Evolutionary conservation across 2,888 invertebrate species (phyloP).

Genomic region (Leptodirus hochenwartii): DNA sequence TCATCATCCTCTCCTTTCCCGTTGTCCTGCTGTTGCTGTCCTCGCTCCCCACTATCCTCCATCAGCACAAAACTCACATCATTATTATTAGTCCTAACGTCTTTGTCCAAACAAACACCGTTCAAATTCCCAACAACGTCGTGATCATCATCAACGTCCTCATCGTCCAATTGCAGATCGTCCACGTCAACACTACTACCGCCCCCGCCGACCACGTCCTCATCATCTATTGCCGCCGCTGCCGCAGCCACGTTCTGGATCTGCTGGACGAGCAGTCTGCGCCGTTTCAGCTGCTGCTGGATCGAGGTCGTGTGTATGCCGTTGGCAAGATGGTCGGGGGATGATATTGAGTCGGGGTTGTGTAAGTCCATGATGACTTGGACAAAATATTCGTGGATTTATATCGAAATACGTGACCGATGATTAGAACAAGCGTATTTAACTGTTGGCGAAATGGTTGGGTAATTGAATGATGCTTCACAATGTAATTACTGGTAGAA

Average conservation of each 20-base stretch:
- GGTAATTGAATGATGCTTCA: too few relatives aligned
- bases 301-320: too few relatives aligned
- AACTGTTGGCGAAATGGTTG: too few relatives aligned
- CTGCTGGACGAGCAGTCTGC: constrained; percentile 15
- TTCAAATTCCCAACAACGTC: constrained; percentile 18
- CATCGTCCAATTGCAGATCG: constrained; percentile 8
- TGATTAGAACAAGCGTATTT: too few relatives aligned
- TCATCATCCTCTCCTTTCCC: constrained; percentile 23
- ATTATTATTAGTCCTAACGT: constrained; percentile 22
- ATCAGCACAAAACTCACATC: constrained; percentile 30
- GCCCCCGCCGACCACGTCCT: constrained; percentile 10
- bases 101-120: constrained; percentile 20
- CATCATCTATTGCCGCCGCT: constrained; percentile 6
- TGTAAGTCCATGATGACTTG: too few relatives aligned
- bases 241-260: constrained; percentile 15
- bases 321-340: too few relatives aligned
- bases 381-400: too few relatives aligned
- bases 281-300: too few relatives aligned
- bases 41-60: constrained; percentile 22
- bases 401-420: too few relatives aligned
- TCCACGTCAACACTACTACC: constrained; percentile 9
- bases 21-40: constrained; percentile 17
- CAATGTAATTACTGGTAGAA: too few relatives aligned
- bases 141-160: constrained; percentile 10
- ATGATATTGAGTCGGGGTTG: too few relatives aligned